Conservation (phyloP, 2,797 vertebrate genomes). For the Siniperca scherzeri region DNA sequence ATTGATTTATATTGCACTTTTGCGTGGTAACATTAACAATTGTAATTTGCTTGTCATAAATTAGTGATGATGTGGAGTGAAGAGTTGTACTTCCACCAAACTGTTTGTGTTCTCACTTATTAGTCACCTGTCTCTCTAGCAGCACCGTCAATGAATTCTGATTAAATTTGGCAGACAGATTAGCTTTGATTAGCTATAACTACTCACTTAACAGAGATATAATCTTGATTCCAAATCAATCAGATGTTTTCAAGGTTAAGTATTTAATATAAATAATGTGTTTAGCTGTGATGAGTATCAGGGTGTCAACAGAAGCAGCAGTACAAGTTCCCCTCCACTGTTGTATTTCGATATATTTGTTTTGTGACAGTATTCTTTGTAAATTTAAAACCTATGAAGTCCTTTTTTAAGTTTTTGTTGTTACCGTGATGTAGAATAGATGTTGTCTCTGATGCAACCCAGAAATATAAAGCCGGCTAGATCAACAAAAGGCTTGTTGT, state of each 20-base stretch:
- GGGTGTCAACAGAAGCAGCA: slow-evolving; percentile 1
- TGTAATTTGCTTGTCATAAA: not conserved
- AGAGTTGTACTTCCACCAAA: not conserved
- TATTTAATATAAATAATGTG: not conserved
- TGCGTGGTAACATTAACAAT: not conserved
- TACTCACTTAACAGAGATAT: not conserved
- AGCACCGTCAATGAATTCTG: not conserved
- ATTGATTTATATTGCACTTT: too few species aligned
- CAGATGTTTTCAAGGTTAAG: not conserved
- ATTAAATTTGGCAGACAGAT: not conserved
- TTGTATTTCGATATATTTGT: not conserved
- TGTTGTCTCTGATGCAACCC: not conserved
- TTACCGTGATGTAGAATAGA: not conserved
- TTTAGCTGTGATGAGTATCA: not conserved
- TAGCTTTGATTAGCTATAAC: not conserved
- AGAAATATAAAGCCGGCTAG: not conserved
- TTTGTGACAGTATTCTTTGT: not conserved
- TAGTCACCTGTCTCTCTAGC: not conserved
- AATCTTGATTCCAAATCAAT: not conserved
- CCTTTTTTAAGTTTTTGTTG: not conserved
- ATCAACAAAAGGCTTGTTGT: slow-evolving; percentile 43
- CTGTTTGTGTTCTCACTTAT: not conserved
- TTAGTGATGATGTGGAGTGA: not conserved
- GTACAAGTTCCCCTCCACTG: not conserved
- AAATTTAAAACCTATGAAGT: not conserved